Evolutionary conservation across 92 coral and sea anemone species (phyloP), one percentile per base, ranked within the genome.

Genomic region (Virgularia gustaviana): DNA sequence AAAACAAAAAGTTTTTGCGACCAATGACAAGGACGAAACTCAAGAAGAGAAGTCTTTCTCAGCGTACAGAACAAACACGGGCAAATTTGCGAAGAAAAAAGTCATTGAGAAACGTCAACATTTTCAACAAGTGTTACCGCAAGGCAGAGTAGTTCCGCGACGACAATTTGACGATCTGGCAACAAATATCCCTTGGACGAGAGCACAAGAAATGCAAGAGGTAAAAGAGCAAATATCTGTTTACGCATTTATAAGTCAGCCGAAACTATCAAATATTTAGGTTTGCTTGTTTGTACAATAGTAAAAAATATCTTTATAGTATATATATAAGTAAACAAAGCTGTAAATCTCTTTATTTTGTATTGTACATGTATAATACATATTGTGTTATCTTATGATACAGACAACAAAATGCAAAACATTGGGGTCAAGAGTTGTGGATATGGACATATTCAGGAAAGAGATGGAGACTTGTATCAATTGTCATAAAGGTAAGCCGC

Each of bases 401-500:
- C 60, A 53, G 60, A 53, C 60, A 53, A 53, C 19, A 12, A 53
- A 53, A 19, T 53, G 27, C 60, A 53, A 53, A 53, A 53, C 60
- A 53, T 53, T 53, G 60, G 60, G 60, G 60, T 53, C 60, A 53
- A 53, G 60, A 53, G 27, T 73, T 27, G 56, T 73, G 2, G 38
- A 73, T 23, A 37, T 73, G 27, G 78, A 38, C 57, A 57, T 4
- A 25, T 73, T 73, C 16, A 37, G 45, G 56, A n/a, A 73, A 53
- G 70, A 36, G 0, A 58, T 58, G 71, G 78, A 73, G 11, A 58
- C 25, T 19, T 57, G 72, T 10, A 57, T 56, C 43, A 56, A 62
- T 73, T 73, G 71, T 42, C 78, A 57, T 37, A 22, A 73, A 73
- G 71, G 78, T 73, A 73, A 55, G 27, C 22, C 60, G 27, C 60